Evolutionary conservation across 2,113 vertebrate genomes (phyloP), one percentile per base, ranked within the genome.

Genomic region (Notarius quadriscutis): DNA sequence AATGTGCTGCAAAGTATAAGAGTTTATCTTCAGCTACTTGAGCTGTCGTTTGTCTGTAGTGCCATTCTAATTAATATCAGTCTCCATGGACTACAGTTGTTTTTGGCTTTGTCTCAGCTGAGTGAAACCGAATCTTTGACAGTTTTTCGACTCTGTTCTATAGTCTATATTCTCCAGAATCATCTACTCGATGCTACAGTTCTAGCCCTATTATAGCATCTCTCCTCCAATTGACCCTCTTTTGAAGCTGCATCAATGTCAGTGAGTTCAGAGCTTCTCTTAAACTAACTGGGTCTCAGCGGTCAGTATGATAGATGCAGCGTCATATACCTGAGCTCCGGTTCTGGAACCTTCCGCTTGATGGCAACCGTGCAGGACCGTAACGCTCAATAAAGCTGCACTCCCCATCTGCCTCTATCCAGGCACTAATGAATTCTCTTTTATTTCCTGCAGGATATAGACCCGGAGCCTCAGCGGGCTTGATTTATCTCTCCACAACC

Each of bases 391-490:
- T 84, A 91, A 90, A 91, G 57, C 74, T 58, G 30, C n/a, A 14
- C 91, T 94, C 83, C 88, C 93, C 93, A 92, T 93, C 92, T 93
- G 85, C 93, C 89, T 89, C 93, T 84, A 78, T 82, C 86, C 94
- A 93, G 89, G 83, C 91, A 91, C 92, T 97, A 96, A 97, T 95
- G 93, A 95, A 95, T 95, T 95, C 92, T 96, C 96, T 94, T 92
- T 88, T 85, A 92, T 96, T 96, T 96, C 95, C 94, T 95, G 92
- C 95, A 97, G 96, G 96, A 94, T 94, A 96, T 94, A 96, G 94
- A 96, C 93, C 93, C 89, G 86, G 94, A 87, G 92, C 93, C 95
- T 62, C 94, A 94, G 93, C 94, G 94, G 95, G 94, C 94, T 94
- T 96, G 95, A 97, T 96, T 96, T 95, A 93, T 95, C 94, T 94